Evolutionary conservation across 2,113 vertebrate species (phyloP).

Genomic region (Syngnathoides biaculeatus): DNA sequence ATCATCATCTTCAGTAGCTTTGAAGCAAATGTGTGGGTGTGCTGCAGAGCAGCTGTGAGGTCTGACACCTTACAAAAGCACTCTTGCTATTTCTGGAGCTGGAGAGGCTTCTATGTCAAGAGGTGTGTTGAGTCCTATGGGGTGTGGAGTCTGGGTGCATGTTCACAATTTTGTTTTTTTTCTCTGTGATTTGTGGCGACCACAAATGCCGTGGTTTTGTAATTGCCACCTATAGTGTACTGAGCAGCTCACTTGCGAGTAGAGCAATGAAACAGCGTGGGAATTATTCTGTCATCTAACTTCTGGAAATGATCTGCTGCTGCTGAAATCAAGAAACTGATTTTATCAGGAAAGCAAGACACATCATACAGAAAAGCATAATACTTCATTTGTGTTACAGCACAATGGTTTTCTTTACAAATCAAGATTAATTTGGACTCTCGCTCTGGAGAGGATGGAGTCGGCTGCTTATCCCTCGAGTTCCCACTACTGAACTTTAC

Average conservation of each 20-base stretch:
- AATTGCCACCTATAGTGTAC: slow-evolving; percentile 6
- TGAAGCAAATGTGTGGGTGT: slow-evolving; percentile 47
- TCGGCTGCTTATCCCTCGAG: too few species aligned
- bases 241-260: background rate
- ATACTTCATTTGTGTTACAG: too few species aligned
- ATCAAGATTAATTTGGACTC: too few species aligned
- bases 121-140: slow-evolving; percentile 25
- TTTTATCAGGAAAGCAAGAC: background rate
- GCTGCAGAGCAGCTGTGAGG: slow-evolving; percentile 62
- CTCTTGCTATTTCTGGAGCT: slow-evolving; percentile 48
- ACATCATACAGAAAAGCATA: background rate
- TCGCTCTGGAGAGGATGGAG: too few species aligned
- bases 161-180: too few species aligned
- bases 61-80: slow-evolving; percentile 48
- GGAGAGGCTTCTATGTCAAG: slow-evolving; percentile 27
- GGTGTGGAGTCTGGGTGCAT: slow-evolving; percentile 26
- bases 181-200: slow-evolving; percentile 30
- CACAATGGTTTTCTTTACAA: too few species aligned
- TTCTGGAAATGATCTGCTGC: background rate
- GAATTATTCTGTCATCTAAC: slow-evolving; percentile 9
- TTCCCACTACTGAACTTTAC: too few species aligned
- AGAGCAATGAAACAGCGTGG: slow-evolving; percentile 8
- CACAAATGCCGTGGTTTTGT: slow-evolving; percentile 14
- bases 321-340: background rate
- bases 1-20: slow-evolving; percentile 18